These are phyloP conservation scores for Ceryle rudis DNA, from an alignment of 2,797 vertebrate genomes.

Conservation along the genomic window DNA sequence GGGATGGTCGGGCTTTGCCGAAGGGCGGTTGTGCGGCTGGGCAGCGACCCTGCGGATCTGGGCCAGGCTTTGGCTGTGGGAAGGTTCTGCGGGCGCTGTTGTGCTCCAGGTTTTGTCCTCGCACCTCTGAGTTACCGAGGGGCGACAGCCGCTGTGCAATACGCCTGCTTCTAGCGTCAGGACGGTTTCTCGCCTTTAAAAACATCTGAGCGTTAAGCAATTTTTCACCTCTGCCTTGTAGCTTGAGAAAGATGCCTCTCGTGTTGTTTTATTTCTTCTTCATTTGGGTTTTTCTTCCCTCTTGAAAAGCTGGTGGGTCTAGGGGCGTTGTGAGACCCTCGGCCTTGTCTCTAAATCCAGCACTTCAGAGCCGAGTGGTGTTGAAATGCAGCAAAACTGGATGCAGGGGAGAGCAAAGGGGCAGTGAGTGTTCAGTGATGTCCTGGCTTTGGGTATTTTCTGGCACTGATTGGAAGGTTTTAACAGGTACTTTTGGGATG, in stretches of 20 bases:
- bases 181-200: background rate
- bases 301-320: background rate
- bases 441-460: background rate
- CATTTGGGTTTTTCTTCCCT: fast-evolving
- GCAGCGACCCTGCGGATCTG: background rate
- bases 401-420: background rate
- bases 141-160: fast-evolving
- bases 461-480: background rate
- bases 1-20: background rate
- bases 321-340: fast-evolving
- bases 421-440: background rate
- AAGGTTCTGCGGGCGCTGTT: fast-evolving
- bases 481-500: background rate
- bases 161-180: too few species aligned
- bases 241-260: background rate
- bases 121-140: fast-evolving
- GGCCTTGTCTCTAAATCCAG: too few species aligned
- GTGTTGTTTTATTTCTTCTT: background rate
- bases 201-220: background rate
- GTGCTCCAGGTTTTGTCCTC: fast-evolving
- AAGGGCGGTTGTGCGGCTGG: background rate
- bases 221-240: background rate
- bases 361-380: fast-evolving
- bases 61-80: fast-evolving
- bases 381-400: background rate